Percentiles rank a stretch among this genome's conserved stretches.
These are phyloP conservation scores for Cynopterus sphinx DNA, from an alignment of 2,797 vertebrate species.

Conservation along the genomic window DNA sequence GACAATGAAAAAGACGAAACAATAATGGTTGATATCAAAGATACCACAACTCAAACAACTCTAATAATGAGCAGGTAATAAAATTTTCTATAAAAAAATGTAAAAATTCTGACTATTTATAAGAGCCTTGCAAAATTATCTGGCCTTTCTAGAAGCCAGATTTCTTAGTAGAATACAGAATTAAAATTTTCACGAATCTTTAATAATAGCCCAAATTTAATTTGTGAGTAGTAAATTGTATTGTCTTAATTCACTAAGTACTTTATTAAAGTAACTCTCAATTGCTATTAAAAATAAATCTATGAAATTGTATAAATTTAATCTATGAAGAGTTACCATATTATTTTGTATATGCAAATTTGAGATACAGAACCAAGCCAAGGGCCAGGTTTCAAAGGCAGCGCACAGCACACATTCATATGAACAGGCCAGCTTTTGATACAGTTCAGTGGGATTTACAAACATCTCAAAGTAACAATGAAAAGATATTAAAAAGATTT, in stretches of 20 bases:
- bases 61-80: not conserved
- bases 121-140: not conserved
- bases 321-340: not conserved
- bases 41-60: not conserved
- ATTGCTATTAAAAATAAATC: not conserved
- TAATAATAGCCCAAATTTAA: slow-evolving; percentile 3
- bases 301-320: not conserved
- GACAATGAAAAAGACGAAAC: not conserved
- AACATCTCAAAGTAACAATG: not conserved
- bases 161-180: not conserved
- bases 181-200: slow-evolving; percentile 10
- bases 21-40: not conserved
- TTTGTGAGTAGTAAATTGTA: not conserved
- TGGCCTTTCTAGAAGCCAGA: not conserved
- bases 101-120: not conserved
- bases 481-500: not conserved
- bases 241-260: not conserved
- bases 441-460: not conserved
- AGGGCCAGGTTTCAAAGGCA: not conserved
- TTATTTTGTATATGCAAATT: not conserved
- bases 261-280: not conserved
- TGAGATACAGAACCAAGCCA: not conserved
- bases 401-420: not conserved
- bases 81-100: not conserved
- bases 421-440: not conserved